phyloP scores from a whole-genome alignment of 2,888 invertebrate species.

The Diaperis boleti region DNA sequence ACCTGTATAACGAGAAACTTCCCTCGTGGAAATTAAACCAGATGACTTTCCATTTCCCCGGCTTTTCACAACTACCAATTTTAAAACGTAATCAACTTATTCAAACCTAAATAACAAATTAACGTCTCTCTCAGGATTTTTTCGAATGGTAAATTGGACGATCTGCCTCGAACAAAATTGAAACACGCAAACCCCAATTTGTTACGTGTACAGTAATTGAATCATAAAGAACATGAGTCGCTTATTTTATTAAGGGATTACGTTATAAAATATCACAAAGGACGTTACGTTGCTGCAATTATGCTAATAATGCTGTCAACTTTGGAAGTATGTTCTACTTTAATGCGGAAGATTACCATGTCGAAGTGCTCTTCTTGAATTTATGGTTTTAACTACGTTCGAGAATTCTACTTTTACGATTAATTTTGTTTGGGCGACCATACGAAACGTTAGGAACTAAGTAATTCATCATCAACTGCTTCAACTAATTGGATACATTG shows the following conservation, averaged over 20 bases:
- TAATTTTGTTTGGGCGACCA: conserved; percentile 16
- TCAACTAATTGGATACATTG: conserved; percentile 23
- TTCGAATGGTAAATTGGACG: not conserved
- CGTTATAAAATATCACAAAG: not conserved
- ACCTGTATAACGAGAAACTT: conserved; percentile 45
- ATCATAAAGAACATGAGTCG: conserved; percentile 7
- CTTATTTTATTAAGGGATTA: not conserved
- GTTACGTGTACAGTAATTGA: not conserved
- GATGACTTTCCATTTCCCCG: conserved; percentile 50
- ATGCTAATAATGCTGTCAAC: not conserved
- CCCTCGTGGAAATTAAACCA: conserved; percentile 48
- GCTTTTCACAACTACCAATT: conserved; percentile 38
- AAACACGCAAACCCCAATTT: not conserved
- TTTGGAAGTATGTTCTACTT: conserved; percentile 1
- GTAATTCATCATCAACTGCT: conserved; percentile 26
- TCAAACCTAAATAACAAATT: conserved; percentile 24
- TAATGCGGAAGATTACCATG: not conserved
- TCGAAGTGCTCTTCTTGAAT: not conserved
- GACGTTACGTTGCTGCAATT: not conserved
- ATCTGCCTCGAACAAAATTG: not conserved
- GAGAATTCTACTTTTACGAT: conserved; percentile 1
- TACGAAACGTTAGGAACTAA: conserved; percentile 10
- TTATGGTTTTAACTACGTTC: not conserved
- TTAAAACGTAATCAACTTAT: conserved; percentile 32
- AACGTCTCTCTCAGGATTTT: conserved; percentile 2